phyloP scores from a whole-genome alignment of 2,888 invertebrate species.

The Drosophila aldrichi region DNA sequence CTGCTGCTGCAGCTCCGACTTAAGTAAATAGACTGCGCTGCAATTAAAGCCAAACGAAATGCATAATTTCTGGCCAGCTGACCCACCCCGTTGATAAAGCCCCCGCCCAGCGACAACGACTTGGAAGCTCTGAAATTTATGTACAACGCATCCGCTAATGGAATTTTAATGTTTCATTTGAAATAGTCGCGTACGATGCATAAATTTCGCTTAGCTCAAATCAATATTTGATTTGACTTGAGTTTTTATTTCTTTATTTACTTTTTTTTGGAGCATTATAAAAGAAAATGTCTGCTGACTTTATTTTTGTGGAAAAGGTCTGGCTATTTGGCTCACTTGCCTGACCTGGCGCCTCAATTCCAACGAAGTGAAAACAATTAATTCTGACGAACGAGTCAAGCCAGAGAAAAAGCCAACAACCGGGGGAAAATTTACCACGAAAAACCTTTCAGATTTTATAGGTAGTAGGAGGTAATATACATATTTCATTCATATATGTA shows the following conservation, averaged over 20 bases:
- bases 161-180: conserved; percentile 79
- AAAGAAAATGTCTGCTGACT: conserved; percentile 52
- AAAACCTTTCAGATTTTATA: neutral
- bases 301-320: conserved; percentile 47
- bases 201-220: conserved; percentile 62
- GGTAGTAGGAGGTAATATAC: neutral
- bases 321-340: conserved; percentile 41
- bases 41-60: conserved; percentile 77
- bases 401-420: neutral
- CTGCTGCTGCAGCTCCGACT: conserved; percentile 13
- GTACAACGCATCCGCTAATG: conserved; percentile 73
- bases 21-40: conserved; percentile 59
- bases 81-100: conserved; percentile 46
- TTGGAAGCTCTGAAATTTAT: conserved; percentile 56
- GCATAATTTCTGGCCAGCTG: conserved; percentile 73
- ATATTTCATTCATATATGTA: too few species aligned
- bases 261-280: conserved; percentile 32
- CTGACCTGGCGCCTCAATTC: conserved; percentile 59
- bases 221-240: conserved; percentile 38
- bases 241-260: conserved; percentile 16
- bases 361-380: conserved; percentile 39
- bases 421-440: neutral
- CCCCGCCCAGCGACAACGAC: conserved; percentile 1
- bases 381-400: conserved; percentile 28
- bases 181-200: conserved; percentile 63